Evolutionary conservation across 2,797 vertebrate genomes (phyloP), one percentile per base, ranked within the genome.

Genomic region (Poeciliopsis paucimaculata): DNA sequence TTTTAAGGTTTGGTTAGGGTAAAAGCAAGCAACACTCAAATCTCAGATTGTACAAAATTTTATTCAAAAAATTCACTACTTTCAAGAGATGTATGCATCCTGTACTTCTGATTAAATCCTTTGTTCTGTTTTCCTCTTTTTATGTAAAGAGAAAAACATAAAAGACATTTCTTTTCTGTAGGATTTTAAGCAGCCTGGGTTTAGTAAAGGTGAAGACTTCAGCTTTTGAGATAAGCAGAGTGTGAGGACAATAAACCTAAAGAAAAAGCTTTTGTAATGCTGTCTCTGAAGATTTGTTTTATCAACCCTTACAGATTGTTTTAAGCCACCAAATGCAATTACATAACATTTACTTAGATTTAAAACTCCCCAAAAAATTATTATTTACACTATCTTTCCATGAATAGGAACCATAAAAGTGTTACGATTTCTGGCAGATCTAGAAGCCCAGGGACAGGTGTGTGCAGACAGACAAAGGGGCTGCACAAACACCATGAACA

Each of bases 401-500:
- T 76, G 12, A 74, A 11, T 12, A 60, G 28, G 18, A 81, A 26
- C 18, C 0, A 43, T 8, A 4, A 75, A 45, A 62, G 15, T 28
- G 12, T 9, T 41, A 75, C 9, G 73, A n/a, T 49, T 20, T 39
- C 68, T 90, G 87, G 89, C 89, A 92, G 86, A 73, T 86, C 82
- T 77, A n/a, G 86, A 84, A 86, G 87, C 84, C 83, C 86, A 81
- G 31, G 90, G 89, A 86, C 91, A 92, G 92, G 90, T 92, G 88
- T 90, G 87, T 77, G 78, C 87, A 91, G 90, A 91, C 88, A 88
- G 90, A 91, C 87, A 90, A 87, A 92, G 83, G 87, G 85, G 83
- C 68, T 87, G 87, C 90, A 88, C 79, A 87, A 80, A 91, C 88
- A 84, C 85, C 78, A 77, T 43, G 79, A 90, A 86, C 82, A 88